These are phyloP conservation scores for Anomalospiza imberbis DNA, from an alignment of 2,797 vertebrate genomes.

Conservation along the genomic window DNA sequence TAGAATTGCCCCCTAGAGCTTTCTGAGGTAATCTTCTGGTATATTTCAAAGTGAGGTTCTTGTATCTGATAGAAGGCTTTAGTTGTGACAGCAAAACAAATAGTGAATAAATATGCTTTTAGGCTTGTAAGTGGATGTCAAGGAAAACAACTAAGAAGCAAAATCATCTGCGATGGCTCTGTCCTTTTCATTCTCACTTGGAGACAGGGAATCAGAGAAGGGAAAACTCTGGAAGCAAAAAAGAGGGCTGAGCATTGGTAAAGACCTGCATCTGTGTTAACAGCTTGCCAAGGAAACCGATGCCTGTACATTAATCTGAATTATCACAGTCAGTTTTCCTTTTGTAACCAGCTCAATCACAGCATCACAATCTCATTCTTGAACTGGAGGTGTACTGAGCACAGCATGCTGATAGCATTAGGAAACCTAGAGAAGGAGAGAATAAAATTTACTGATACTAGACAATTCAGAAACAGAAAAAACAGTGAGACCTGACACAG, in stretches of 20 bases:
- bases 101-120: conserved; percentile 5
- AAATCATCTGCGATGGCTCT: not conserved
- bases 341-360: conserved; percentile 2
- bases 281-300: not conserved
- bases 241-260: not conserved
- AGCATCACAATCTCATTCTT: not conserved
- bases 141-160: not conserved
- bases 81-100: conserved; percentile 16
- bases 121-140: not conserved
- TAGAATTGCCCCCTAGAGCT: not conserved
- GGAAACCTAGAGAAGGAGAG: not conserved
- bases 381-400: not conserved
- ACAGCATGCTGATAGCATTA: not conserved
- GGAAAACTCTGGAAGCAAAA: not conserved
- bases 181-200: not conserved
- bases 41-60: not conserved
- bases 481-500: not conserved
- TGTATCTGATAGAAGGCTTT: not conserved
- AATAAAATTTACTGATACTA: not conserved
- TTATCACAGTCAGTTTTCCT: conserved; percentile 25
- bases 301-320: conserved; percentile 24
- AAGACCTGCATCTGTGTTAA: conserved; percentile 25
- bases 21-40: conserved; percentile 1
- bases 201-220: not conserved
- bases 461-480: not conserved